Percentiles rank a stretch among this genome's conserved stretches.
phyloP scores from a whole-genome alignment of 2,888 invertebrate genomes.

The Drosophila seclusa region DNA sequence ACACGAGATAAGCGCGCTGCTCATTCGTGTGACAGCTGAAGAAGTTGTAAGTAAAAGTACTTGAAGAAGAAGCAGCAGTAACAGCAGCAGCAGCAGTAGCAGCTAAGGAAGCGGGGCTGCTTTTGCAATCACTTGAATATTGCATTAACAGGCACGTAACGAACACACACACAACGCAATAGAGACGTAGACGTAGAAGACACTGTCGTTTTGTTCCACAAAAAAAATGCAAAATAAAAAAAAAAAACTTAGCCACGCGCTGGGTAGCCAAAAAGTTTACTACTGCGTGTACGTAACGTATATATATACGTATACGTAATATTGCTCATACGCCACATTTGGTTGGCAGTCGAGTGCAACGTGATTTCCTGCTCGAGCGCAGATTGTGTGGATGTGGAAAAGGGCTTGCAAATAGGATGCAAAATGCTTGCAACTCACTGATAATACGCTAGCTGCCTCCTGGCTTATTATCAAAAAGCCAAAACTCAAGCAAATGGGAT shows the following conservation, averaged over 20 bases:
- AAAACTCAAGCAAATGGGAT: conserved; percentile 28
- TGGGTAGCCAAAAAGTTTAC: conserved; percentile 58
- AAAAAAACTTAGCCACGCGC: conserved; percentile 41
- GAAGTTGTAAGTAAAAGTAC: conserved; percentile 63
- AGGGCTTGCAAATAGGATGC: conserved; percentile 66
- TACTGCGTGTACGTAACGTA: conserved; percentile 56
- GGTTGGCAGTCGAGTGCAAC: conserved; percentile 58
- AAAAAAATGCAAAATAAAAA: conserved; percentile 33
- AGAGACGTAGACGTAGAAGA: conserved; percentile 63
- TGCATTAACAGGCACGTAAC: conserved; percentile 81
- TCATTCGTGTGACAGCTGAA: conserved; percentile 78
- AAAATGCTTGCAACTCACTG: conserved; percentile 83
- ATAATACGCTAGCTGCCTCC: conserved; percentile 61
- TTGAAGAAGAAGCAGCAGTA: conserved; percentile 25
- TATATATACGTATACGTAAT: conserved; percentile 68
- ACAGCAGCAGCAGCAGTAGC: conserved; percentile 2
- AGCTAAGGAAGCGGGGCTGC: conserved; percentile 26
- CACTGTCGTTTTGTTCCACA: conserved; percentile 22
- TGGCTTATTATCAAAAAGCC: conserved; percentile 38
- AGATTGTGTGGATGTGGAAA: conserved; percentile 15
- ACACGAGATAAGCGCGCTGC: conserved; percentile 74
- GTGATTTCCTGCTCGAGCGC: conserved; percentile 69
- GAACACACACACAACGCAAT: conserved; percentile 56
- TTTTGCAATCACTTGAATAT: conserved; percentile 83
- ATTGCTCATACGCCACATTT: conserved; percentile 75